Evolutionary conservation across 1,140 invertebrate genomes (phyloP).

Genomic region (Bombus sibiricus): DNA sequence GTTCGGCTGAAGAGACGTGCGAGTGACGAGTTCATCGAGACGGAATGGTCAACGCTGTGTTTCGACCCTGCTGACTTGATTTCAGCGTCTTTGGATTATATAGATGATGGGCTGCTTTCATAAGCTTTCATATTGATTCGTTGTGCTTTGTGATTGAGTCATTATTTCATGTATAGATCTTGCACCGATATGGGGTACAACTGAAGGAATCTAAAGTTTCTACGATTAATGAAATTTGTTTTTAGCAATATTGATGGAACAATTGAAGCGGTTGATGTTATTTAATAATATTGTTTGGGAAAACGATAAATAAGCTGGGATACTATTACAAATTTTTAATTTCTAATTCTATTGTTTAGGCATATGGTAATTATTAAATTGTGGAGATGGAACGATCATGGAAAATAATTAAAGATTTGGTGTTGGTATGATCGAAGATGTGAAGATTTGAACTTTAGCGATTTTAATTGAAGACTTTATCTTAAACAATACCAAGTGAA

Average conservation of each 20-base stretch:
- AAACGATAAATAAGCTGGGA: too few species aligned
- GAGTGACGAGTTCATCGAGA: constrained; percentile 22
- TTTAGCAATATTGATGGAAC: neutral
- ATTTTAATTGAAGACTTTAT: too few species aligned
- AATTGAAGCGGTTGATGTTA: too few species aligned
- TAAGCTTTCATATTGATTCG: neutral
- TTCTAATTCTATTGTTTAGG: too few species aligned
- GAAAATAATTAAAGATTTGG: too few species aligned
- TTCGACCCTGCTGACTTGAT: neutral
- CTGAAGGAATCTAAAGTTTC: neutral
- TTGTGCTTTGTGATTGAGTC: neutral
- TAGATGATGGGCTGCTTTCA: neutral
- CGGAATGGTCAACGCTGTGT: neutral
- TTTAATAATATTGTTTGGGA: too few species aligned
- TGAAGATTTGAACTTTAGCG: too few species aligned
- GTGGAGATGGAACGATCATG: too few species aligned
- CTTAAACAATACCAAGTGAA: too few species aligned
- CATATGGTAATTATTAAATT: too few species aligned
- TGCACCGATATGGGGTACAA: neutral
- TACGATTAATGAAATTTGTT: neutral
- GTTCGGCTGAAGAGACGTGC: neutral
- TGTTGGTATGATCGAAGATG: too few species aligned
- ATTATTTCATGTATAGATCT: neutral
- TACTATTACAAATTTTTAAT: too few species aligned
- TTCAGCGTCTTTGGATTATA: neutral